Conservation (phyloP, 2,797 vertebrate species). For the Myripristis murdjan region DNA sequence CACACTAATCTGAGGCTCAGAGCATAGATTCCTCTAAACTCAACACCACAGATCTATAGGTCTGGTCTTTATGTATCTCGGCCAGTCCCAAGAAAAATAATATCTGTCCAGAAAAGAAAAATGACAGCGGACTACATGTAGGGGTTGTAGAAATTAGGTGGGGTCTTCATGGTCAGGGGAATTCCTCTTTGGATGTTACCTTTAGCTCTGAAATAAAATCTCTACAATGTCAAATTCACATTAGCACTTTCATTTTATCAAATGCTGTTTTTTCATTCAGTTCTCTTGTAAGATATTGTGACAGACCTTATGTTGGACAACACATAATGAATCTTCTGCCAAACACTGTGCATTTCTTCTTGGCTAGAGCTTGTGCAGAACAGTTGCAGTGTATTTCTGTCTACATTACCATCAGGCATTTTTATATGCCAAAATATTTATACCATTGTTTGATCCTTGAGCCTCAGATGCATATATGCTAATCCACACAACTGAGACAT, state of each 20-base stretch:
- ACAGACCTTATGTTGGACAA: neutral
- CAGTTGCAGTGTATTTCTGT: neutral
- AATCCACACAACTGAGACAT: conserved; percentile 9
- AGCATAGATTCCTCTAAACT: conserved; percentile 65
- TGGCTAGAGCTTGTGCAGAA: neutral
- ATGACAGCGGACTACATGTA: neutral
- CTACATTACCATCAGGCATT: neutral
- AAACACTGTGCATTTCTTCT: neutral
- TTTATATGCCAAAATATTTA: conserved; percentile 7
- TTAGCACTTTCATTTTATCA: too few relatives aligned
- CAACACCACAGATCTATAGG: conserved; percentile 69
- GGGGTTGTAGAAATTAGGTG: neutral
- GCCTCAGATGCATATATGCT: conserved; percentile 13
- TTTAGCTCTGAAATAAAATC: too few relatives aligned
- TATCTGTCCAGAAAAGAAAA: neutral
- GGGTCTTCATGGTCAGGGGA: too few relatives aligned
- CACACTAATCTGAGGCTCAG: conserved; percentile 75
- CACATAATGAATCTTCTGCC: neutral
- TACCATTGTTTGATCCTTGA: conserved; percentile 1
- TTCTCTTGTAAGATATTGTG: neutral
- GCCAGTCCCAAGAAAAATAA: conserved; percentile 20
- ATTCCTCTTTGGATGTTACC: too few relatives aligned
- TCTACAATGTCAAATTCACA: too few relatives aligned
- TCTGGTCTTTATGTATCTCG: conserved; percentile 57
- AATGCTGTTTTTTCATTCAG: neutral